These are phyloP conservation scores for Cheilosia urbana DNA, from an alignment of 2,888 invertebrate species.

Conservation along the genomic window DNA sequence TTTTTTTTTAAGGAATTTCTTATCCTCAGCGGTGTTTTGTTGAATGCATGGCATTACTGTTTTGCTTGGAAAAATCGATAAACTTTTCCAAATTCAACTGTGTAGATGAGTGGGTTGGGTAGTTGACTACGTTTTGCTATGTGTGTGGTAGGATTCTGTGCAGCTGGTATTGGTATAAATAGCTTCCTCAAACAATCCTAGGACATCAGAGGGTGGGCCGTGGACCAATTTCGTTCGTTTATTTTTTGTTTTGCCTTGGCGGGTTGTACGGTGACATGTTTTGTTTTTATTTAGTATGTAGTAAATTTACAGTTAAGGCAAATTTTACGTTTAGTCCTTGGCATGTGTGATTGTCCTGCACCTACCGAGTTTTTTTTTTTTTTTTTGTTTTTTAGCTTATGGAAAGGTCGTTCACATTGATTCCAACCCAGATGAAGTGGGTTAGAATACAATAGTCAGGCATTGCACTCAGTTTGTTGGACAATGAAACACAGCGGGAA, in stretches of 20 bases:
- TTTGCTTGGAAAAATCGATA: conserved; percentile 52
- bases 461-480: conserved; percentile 13
- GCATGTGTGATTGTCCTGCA: background rate
- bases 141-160: conserved; percentile 26
- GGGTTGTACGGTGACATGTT: background rate
- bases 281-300: conserved; percentile 3
- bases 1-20: background rate
- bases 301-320: conserved; percentile 9
- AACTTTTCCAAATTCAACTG: background rate
- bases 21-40: background rate
- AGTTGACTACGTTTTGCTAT: background rate
- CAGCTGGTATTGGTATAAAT: conserved; percentile 25
- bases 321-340: conserved; percentile 20
- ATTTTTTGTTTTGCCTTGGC: background rate
- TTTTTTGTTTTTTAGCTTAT: background rate
- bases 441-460: conserved; percentile 8
- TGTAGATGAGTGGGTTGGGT: background rate
- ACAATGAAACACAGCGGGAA: conserved; percentile 14
- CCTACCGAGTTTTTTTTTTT: background rate
- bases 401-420: conserved; percentile 41
- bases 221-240: conserved; percentile 8
- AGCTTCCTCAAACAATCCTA: background rate
- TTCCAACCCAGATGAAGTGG: conserved; percentile 1
- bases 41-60: background rate
- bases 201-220: conserved; percentile 14